Percentiles rank a stretch among this genome's conserved stretches.
phyloP scores from a whole-genome alignment of 2,888 invertebrate genomes.

The Imbricaverruca yamaguchii region DNA sequence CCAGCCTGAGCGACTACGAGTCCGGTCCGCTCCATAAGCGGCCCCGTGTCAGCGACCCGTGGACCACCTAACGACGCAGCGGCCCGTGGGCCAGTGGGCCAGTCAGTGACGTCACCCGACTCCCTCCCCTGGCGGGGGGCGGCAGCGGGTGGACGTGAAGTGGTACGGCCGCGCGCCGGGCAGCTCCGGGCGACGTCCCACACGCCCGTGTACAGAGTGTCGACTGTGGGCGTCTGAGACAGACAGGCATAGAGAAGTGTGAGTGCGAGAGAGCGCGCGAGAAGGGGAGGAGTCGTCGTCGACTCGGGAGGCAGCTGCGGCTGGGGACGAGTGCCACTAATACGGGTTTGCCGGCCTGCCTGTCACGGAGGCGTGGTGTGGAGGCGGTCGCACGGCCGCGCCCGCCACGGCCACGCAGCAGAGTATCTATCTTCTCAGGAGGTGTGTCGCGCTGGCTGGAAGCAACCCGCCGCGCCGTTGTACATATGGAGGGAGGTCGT shows the following conservation, averaged over 20 bases:
- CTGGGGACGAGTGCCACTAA: not conserved
- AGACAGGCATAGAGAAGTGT: too few species aligned
- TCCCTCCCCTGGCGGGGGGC: too few species aligned
- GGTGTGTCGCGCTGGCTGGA: not conserved
- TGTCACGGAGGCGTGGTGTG: too few species aligned
- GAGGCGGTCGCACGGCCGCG: too few species aligned
- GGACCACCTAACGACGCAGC: conserved; percentile 48
- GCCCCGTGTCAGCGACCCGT: conserved; percentile 77
- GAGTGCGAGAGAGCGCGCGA: too few species aligned
- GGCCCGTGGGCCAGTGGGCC: not conserved
- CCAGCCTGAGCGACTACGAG: conserved; percentile 54
- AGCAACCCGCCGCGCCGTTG: not conserved
- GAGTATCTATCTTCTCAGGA: conserved; percentile 19
- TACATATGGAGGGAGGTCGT: not conserved
- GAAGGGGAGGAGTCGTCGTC: too few species aligned
- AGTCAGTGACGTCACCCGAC: too few species aligned
- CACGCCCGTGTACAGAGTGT: too few species aligned
- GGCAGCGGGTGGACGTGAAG: too few species aligned
- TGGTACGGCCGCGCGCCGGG: too few species aligned
- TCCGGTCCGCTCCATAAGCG: conserved; percentile 65
- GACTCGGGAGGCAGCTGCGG: not conserved
- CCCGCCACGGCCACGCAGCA: not conserved
- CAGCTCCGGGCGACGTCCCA: too few species aligned
- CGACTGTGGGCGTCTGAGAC: too few species aligned
- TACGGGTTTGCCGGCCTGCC: not conserved